These are phyloP conservation scores for Drosophila phalerata DNA, from an alignment of 2,888 invertebrate genomes.

Conservation along the genomic window DNA sequence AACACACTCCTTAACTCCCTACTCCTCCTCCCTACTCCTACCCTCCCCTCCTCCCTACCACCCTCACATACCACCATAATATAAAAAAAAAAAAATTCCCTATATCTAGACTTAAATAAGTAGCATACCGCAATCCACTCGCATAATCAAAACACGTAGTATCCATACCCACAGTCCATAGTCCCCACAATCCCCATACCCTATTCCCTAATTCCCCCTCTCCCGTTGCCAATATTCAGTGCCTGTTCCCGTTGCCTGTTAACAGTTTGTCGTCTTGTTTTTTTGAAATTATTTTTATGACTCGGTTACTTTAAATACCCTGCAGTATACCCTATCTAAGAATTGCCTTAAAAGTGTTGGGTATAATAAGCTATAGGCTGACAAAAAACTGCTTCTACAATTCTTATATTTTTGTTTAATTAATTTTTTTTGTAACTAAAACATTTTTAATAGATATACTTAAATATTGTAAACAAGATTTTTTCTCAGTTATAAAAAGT, in stretches of 20 bases:
- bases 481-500: too few species aligned
- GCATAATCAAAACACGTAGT: conserved; percentile 71
- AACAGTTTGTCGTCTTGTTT: conserved; percentile 23
- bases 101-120: conserved; percentile 16
- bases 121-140: conserved; percentile 48
- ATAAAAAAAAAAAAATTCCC: conserved; percentile 3
- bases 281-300: conserved; percentile 33
- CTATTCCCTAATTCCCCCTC: background rate
- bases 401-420: too few species aligned
- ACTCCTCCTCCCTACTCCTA: too few species aligned
- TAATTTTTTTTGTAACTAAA: too few species aligned
- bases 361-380: background rate
- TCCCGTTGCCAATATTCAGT: background rate
- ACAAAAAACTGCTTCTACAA: background rate
- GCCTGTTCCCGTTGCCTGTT: conserved; percentile 5
- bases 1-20: background rate
- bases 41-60: background rate
- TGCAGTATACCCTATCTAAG: background rate
- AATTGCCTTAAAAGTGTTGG: background rate
- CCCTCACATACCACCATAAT: background rate
- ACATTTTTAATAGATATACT: too few species aligned
- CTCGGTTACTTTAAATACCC: conserved; percentile 10
- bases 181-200: conserved; percentile 2
- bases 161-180: background rate
- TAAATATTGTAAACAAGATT: too few species aligned